Conservation (phyloP, 2,888 invertebrate species). For the Spisula solida region DNA sequence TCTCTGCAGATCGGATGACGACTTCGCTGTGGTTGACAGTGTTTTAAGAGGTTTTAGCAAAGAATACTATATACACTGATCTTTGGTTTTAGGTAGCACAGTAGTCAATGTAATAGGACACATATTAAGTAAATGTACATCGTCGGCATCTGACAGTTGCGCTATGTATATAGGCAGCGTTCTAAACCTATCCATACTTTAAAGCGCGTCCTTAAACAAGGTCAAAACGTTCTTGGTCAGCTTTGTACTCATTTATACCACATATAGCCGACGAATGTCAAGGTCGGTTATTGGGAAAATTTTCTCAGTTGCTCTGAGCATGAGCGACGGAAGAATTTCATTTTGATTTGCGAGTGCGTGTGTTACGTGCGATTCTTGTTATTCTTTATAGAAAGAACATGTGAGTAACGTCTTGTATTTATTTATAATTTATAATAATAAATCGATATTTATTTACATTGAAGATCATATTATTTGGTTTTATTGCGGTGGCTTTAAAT, state of each 20-base stretch:
- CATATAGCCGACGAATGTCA: not conserved
- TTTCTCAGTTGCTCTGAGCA: not conserved
- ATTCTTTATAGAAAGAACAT: not conserved
- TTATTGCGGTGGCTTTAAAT: too few relatives aligned
- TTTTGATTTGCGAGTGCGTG: not conserved
- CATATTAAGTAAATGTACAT: too few relatives aligned
- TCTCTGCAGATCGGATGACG: too few relatives aligned
- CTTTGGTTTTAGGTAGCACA: too few relatives aligned
- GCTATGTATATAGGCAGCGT: too few relatives aligned
- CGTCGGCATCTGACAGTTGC: too few relatives aligned
- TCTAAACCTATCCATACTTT: too few relatives aligned
- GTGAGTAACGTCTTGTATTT: not conserved
- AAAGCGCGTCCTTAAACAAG: not conserved
- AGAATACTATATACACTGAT: too few relatives aligned
- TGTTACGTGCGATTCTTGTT: not conserved
- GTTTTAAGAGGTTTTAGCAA: too few relatives aligned
- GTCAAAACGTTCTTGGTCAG: not conserved
- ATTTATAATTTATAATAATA: not conserved
- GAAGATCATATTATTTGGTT: too few relatives aligned
- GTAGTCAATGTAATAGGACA: too few relatives aligned
- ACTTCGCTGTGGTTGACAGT: too few relatives aligned
- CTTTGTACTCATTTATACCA: not conserved
- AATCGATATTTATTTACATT: not conserved
- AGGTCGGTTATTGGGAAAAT: slow-evolving; percentile 20
- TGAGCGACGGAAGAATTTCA: not conserved